phyloP scores from a whole-genome alignment of 2,113 vertebrate species.

The Procapra przewalskii region DNA sequence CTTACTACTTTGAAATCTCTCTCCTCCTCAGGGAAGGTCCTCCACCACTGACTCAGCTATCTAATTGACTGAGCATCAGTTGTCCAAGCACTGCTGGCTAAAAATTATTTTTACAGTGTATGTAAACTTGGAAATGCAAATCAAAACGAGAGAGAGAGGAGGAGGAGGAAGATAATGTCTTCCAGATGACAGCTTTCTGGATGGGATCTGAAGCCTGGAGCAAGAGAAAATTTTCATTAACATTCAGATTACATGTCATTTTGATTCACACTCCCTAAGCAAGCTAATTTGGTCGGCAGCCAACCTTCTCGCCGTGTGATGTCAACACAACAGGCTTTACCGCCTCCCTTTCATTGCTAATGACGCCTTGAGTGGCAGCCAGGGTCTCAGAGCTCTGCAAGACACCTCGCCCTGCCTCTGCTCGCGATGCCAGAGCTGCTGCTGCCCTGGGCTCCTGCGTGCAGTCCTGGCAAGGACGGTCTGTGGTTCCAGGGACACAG shows the following conservation, averaged over 20 bases:
- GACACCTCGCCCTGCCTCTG: conserved; percentile 64
- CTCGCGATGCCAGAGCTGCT: conserved; percentile 60
- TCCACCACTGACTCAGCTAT: not conserved
- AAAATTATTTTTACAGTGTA: conserved; percentile 28
- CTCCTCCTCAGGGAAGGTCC: not conserved
- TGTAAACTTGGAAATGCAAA: conserved; percentile 61
- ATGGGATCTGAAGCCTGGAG: conserved; percentile 72
- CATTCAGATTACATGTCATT: conserved; percentile 85
- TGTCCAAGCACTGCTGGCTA: not conserved
- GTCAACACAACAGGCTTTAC: conserved; percentile 79
- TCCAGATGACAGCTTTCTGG: conserved; percentile 81
- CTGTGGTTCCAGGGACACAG: not conserved
- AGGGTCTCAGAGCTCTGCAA: conserved; percentile 74
- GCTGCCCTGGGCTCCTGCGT: conserved; percentile 54
- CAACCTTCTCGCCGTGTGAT: conserved; percentile 79
- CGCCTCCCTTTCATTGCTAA: conserved; percentile 80
- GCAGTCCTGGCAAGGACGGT: conserved; percentile 58
- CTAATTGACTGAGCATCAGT: not conserved
- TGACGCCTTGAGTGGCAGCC: conserved; percentile 85
- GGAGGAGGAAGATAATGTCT: conserved; percentile 68
- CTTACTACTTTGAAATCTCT: not conserved
- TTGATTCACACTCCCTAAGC: conserved; percentile 85
- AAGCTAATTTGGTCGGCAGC: conserved; percentile 84
- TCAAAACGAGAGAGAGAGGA: not conserved
- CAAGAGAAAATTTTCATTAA: conserved; percentile 80